Conservation (phyloP, 2,888 invertebrate species). For the Amblyjoppa proteus region DNA sequence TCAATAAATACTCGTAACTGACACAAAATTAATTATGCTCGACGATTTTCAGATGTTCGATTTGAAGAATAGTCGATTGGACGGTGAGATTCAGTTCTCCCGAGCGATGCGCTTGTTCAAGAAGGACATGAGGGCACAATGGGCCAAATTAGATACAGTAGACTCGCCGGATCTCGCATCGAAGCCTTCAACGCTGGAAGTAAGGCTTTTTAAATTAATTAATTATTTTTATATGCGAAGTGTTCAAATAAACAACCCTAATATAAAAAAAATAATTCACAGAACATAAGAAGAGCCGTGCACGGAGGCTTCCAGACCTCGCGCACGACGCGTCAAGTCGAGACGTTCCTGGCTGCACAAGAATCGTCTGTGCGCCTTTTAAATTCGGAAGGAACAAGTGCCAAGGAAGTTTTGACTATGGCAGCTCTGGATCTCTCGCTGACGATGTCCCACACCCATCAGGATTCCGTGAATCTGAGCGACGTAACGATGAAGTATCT, state of each 20-base stretch:
- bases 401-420: constrained; percentile 77
- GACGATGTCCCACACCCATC: constrained; percentile 75
- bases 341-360: constrained; percentile 82
- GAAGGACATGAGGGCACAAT: constrained; percentile 86
- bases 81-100: constrained; percentile 90
- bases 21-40: background rate
- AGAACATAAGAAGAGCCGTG: constrained; percentile 81
- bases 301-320: constrained; percentile 80
- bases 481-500: constrained; percentile 81
- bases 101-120: constrained; percentile 87
- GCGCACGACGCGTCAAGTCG: constrained; percentile 78
- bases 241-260: constrained; percentile 83
- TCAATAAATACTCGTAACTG: background rate
- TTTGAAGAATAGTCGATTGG: constrained; percentile 88
- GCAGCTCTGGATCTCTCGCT: constrained; percentile 81
- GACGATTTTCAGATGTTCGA: constrained; percentile 88
- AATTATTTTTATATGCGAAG: constrained; percentile 66
- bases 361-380: constrained; percentile 74
- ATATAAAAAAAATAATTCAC: constrained; percentile 73
- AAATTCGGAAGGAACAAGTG: constrained; percentile 65
- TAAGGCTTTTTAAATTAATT: constrained; percentile 54
- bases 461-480: constrained; percentile 77
- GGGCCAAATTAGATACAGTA: constrained; percentile 83
- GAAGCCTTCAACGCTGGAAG: constrained; percentile 75
- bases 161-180: constrained; percentile 81